Evolutionary conservation across 2,888 invertebrate genomes (phyloP).

Genomic region (Phyllotreta cruciferae): DNA sequence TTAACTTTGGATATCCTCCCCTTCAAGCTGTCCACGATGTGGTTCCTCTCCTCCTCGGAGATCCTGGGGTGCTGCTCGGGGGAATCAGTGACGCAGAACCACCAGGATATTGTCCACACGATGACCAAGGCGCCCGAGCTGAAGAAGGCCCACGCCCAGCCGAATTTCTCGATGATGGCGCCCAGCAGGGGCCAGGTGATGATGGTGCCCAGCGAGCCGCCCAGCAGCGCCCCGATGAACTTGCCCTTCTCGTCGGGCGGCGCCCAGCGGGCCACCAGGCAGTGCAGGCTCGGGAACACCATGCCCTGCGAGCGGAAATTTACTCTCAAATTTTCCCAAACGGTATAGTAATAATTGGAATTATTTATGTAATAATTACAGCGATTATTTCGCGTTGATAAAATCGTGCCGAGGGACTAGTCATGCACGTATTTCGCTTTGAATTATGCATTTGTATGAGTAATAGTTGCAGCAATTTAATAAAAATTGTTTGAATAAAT

Average conservation of each 20-base stretch:
- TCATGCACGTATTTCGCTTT: no score
- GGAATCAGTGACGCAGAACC: slow-evolving; percentile 61
- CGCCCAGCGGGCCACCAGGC: slow-evolving; percentile 59
- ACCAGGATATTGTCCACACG: slow-evolving; percentile 61
- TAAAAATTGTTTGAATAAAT: no score
- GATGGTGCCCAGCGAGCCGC: slow-evolving; percentile 63
- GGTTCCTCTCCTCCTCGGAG: slow-evolving; percentile 59
- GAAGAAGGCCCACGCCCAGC: slow-evolving; percentile 57
- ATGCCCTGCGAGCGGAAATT: slow-evolving; percentile 54
- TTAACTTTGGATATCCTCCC: slow-evolving; percentile 52
- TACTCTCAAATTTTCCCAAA: background rate
- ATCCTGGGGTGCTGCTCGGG: slow-evolving; percentile 66
- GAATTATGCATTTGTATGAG: no score
- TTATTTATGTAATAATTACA: no score
- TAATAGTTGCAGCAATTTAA: no score
- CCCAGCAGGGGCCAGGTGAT: slow-evolving; percentile 58
- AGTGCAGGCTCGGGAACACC: slow-evolving; percentile 55
- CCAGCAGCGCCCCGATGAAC: slow-evolving; percentile 62
- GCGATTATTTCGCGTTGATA: no score
- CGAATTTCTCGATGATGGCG: slow-evolving; percentile 55
- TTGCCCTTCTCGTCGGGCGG: slow-evolving; percentile 62
- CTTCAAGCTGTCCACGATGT: slow-evolving; percentile 63
- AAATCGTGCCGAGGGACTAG: no score
- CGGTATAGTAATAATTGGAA: background rate
- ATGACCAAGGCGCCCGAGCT: slow-evolving; percentile 52